Conservation (phyloP, 1,140 invertebrate species). For the Papilio polytes region DNA sequence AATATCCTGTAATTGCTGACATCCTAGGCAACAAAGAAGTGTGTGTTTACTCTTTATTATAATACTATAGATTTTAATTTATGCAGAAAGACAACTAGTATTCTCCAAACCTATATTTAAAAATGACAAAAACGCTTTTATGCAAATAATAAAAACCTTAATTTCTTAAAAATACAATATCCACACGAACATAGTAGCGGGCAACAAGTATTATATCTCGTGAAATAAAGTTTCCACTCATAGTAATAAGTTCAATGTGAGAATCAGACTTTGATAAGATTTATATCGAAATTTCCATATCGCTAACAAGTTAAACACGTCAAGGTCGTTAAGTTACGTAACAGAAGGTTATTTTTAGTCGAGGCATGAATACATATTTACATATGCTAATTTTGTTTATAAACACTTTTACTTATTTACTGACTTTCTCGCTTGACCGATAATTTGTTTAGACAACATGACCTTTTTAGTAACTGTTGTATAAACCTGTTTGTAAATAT, state of each 20-base stretch:
- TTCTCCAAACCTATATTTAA: too few species aligned
- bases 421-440: not conserved
- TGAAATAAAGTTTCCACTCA: not conserved
- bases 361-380: not conserved
- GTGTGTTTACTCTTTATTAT: too few species aligned
- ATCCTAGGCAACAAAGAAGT: too few species aligned
- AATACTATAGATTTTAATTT: too few species aligned
- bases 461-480: not conserved
- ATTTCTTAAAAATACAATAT: too few species aligned
- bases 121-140: too few species aligned
- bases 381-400: not conserved
- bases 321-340: conserved; percentile 7
- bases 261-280: not conserved
- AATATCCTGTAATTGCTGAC: too few species aligned
- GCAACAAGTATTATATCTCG: not conserved
- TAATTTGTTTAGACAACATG: not conserved
- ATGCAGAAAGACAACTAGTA: too few species aligned
- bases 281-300: conserved; percentile 1
- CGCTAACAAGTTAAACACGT: not conserved
- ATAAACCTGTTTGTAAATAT: not conserved
- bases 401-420: not conserved
- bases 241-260: not conserved
- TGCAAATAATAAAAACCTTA: too few species aligned
- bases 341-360: not conserved
- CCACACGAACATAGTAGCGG: not conserved